Conservation (phyloP, 2,113 vertebrate species). For the Passer domesticus region DNA sequence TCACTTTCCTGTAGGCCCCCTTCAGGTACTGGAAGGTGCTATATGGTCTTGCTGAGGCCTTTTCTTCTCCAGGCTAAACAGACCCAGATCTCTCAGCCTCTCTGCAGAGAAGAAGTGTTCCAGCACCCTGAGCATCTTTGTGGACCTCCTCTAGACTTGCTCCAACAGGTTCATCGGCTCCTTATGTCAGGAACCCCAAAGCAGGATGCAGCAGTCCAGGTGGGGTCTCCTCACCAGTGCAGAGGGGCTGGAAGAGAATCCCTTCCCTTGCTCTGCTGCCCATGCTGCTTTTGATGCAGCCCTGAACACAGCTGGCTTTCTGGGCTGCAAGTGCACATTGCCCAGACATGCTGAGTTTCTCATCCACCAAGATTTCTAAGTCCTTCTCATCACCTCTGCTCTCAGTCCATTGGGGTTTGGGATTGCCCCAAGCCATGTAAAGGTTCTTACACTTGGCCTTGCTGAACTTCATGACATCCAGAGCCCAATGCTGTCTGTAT, state of each 20-base stretch:
- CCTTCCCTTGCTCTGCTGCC: not conserved
- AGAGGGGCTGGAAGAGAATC: not conserved
- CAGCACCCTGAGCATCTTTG: not conserved
- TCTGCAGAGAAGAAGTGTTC: not conserved
- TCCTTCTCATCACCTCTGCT: not conserved
- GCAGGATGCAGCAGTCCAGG: not conserved
- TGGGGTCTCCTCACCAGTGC: not conserved
- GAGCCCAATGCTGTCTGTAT: not conserved
- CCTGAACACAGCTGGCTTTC: not conserved
- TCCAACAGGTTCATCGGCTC: not conserved
- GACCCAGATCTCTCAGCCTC: not conserved
- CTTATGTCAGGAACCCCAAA: not conserved
- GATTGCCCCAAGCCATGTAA: not conserved
- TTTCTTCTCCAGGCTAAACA: not conserved
- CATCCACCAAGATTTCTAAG: not conserved
- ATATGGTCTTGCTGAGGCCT: accelerated
- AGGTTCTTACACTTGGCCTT: not conserved
- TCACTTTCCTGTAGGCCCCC: not conserved
- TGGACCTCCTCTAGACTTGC: not conserved
- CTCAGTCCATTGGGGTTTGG: not conserved
- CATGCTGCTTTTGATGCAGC: not conserved
- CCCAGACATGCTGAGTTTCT: not conserved
- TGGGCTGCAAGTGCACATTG: not conserved
- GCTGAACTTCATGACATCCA: not conserved
- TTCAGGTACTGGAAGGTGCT: not conserved